These are phyloP conservation scores for Zosterops hypoxanthus DNA, from an alignment of 2,113 vertebrate genomes.

Conservation along the genomic window DNA sequence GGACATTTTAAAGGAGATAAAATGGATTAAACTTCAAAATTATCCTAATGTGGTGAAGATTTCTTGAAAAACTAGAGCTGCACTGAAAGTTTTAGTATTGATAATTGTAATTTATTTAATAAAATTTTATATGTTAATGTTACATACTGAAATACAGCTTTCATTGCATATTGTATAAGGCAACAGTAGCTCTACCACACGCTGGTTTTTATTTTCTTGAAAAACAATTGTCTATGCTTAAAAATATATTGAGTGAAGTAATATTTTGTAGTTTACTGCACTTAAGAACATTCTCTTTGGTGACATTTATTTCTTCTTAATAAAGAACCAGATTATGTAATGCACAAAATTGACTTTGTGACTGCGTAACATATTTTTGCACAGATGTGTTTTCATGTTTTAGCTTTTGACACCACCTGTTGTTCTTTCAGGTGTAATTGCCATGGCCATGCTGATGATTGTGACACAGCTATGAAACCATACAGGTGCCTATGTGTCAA, in stretches of 20 bases:
- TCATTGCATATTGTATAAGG: background rate
- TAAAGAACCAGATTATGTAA: background rate
- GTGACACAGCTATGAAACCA: conserved; percentile 75
- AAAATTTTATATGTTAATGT: background rate
- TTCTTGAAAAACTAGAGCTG: background rate
- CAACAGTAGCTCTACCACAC: background rate
- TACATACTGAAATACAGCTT: background rate
- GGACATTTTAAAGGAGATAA: background rate
- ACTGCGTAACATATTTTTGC: background rate
- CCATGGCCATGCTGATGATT: conserved; percentile 85
- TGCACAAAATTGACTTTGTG: background rate
- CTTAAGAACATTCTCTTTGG: background rate
- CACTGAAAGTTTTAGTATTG: background rate
- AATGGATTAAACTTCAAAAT: background rate
- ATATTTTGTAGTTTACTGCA: background rate
- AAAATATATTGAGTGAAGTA: conserved; percentile 73
- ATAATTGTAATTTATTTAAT: background rate
- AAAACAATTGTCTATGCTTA: conserved; percentile 62
- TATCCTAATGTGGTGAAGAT: background rate
- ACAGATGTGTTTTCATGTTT: background rate
- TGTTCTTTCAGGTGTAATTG: conserved; percentile 85
- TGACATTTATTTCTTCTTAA: background rate
- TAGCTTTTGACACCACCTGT: background rate
- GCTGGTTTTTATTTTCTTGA: background rate
- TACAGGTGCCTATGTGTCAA: conserved; percentile 84